These are phyloP conservation scores for Drosophila longiperda DNA, from an alignment of 2,888 invertebrate genomes.

Conservation along the genomic window DNA sequence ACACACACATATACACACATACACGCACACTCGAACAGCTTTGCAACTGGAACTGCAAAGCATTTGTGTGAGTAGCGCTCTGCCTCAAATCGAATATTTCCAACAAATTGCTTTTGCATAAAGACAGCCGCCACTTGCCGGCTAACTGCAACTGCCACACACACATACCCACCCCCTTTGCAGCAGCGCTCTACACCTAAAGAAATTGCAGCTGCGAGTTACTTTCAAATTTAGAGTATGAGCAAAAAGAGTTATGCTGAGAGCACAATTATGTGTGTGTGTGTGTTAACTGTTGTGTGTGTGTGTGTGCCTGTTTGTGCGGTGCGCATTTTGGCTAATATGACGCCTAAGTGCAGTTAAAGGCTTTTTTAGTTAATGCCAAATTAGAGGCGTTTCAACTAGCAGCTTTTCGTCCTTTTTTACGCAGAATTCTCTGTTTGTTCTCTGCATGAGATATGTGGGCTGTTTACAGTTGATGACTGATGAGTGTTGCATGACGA, in stretches of 20 bases:
- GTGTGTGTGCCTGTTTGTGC: neutral
- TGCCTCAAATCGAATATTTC: conserved; percentile 81
- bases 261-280: conserved; percentile 61
- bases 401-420: conserved; percentile 60
- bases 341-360: conserved; percentile 48
- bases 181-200: neutral
- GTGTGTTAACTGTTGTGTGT: conserved; percentile 24
- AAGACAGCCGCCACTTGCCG: conserved; percentile 69
- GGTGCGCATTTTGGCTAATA: conserved; percentile 60
- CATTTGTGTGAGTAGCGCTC: conserved; percentile 19
- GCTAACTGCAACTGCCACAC: conserved; percentile 7
- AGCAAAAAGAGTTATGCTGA: conserved; percentile 11
- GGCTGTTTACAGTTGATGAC: conserved; percentile 23
- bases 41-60: conserved; percentile 44
- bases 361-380: conserved; percentile 64
- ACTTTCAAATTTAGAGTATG: neutral
- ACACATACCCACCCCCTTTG: no score
- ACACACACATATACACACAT: neutral
- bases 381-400: conserved; percentile 71
- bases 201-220: conserved; percentile 33
- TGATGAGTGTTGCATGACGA: neutral
- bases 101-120: conserved; percentile 83
- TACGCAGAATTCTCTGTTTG: conserved; percentile 62
- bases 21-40: neutral
- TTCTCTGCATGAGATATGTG: conserved; percentile 32